Percentiles rank a stretch among this genome's conserved stretches.
Conservation (phyloP, 2,113 vertebrate genomes). For the Garra rufa region DNA sequence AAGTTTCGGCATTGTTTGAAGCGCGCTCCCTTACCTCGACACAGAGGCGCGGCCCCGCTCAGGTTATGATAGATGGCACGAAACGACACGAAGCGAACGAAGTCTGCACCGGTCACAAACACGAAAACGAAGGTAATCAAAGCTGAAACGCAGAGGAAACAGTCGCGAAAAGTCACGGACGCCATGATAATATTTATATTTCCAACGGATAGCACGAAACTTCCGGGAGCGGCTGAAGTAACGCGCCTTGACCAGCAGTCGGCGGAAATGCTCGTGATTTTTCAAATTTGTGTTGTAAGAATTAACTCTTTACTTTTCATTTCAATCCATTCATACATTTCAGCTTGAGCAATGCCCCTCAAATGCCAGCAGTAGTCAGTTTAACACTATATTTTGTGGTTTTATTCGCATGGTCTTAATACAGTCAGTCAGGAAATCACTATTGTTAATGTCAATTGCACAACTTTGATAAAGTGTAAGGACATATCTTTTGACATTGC, state of each 20-base stretch:
- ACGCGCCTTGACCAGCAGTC: not conserved
- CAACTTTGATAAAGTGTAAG: not conserved
- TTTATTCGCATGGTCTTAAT: not conserved
- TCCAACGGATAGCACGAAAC: not conserved
- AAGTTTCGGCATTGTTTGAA: not conserved
- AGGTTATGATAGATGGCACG: conserved; percentile 80
- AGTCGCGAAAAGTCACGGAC: conserved; percentile 62
- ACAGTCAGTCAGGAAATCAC: not conserved
- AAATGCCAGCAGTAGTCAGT: not conserved
- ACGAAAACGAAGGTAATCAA: conserved; percentile 76
- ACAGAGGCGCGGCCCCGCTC: conserved; percentile 73
- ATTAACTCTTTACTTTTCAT: no score
- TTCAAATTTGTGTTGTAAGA: not conserved
- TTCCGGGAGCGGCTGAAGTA: not conserved
- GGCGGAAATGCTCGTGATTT: not conserved
- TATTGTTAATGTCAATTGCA: not conserved
- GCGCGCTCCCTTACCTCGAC: conserved; percentile 67
- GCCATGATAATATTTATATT: conserved; percentile 69
- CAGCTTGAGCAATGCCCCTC: no score
- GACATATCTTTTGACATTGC: not conserved
- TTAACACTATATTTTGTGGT: not conserved
- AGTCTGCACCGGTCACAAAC: conserved; percentile 77
- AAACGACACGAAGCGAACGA: conserved; percentile 80
- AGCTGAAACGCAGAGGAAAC: conserved; percentile 60
- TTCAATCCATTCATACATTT: no score